Evolutionary conservation across 2,888 invertebrate genomes (phyloP).

Genomic region (Suillia variegata): DNA sequence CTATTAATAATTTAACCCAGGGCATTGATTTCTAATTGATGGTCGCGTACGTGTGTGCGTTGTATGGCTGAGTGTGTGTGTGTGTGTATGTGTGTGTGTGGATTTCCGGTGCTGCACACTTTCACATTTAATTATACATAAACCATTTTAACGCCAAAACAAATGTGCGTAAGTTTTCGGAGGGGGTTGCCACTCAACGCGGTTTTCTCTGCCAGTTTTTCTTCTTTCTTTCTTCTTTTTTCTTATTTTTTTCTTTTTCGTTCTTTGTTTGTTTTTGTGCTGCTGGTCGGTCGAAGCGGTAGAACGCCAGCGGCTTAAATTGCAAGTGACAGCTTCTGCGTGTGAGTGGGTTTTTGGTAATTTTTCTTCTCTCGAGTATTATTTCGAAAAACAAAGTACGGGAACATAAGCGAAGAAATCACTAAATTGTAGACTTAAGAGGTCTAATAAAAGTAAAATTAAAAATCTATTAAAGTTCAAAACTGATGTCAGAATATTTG

Average conservation of each 20-base stretch:
- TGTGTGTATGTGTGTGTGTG: neutral
- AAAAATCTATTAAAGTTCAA: too few species aligned
- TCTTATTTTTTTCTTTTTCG: neutral
- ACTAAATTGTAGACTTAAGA: too few species aligned
- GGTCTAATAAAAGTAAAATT: too few species aligned
- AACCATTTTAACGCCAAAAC: slow-evolving; percentile 19
- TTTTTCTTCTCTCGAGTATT: too few species aligned
- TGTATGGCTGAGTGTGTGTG: neutral
- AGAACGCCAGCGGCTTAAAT: slow-evolving; percentile 34
- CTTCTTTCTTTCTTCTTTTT: neutral
- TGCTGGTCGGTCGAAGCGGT: neutral
- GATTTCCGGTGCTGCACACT: neutral
- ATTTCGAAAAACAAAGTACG: too few species aligned
- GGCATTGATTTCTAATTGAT: slow-evolving; percentile 10
- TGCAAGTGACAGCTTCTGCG: slow-evolving; percentile 51
- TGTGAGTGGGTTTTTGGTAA: neutral
- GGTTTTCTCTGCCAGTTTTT: neutral
- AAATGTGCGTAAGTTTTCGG: too few species aligned
- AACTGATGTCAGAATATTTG: too few species aligned
- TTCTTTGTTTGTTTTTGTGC: neutral
- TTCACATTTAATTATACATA: slow-evolving; percentile 20
- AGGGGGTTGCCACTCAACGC: neutral
- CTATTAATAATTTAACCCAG: slow-evolving; percentile 39
- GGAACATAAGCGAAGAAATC: too few species aligned
- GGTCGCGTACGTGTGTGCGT: neutral